A percentile compares a stretch with the other conserved stretches of the same genome.
Conservation (phyloP, 2,113 vertebrate species). For the Aspiorhynchus laticeps region DNA sequence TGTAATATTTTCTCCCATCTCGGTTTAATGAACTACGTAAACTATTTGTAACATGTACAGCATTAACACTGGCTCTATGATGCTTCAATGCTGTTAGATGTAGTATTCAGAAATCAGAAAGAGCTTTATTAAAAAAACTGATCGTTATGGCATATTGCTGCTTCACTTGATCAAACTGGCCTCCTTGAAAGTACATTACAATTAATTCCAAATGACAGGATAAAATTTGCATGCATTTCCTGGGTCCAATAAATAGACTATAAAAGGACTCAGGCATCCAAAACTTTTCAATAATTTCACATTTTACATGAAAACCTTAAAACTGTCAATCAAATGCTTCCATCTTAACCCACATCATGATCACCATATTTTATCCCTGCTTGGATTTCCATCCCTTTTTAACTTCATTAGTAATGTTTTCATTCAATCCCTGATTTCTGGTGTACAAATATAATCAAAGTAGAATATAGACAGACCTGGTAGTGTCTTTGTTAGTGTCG, state of each 20-base stretch:
- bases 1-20: not conserved
- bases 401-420: not conserved
- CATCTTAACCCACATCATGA: not conserved
- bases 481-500: constrained; percentile 58
- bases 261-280: not conserved
- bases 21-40: not conserved
- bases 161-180: not conserved
- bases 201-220: not conserved
- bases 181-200: not conserved
- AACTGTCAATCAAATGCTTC: not conserved
- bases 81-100: not conserved
- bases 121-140: not conserved
- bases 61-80: not conserved
- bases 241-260: not conserved
- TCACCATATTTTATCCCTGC: not conserved
- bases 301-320: not conserved
- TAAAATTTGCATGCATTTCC: not conserved
- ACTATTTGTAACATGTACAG: not conserved
- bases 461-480: constrained; percentile 61
- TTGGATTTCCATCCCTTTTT: not conserved
- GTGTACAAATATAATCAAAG: not conserved
- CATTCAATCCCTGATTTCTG: not conserved
- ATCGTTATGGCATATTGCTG: not conserved
- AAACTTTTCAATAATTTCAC: not conserved
- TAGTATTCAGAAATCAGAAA: too few relatives aligned